These are phyloP conservation scores for Cricetomys ansorgei DNA, from an alignment of 2,113 vertebrate genomes.

Conservation along the genomic window DNA sequence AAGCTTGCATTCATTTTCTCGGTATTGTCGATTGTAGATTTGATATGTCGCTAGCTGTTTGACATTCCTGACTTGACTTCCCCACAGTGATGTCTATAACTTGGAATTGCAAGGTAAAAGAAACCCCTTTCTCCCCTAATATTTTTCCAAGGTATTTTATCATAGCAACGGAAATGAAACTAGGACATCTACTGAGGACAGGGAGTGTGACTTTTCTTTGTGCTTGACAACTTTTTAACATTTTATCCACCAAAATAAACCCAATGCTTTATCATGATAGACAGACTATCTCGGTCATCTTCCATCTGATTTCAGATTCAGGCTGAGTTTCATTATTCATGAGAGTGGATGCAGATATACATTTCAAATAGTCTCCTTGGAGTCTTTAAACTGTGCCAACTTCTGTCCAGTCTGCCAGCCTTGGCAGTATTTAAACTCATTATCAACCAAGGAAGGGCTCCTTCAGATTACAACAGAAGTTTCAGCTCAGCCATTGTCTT, in stretches of 20 bases:
- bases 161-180: not conserved
- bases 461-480: not conserved
- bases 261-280: not conserved
- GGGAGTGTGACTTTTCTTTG: not conserved
- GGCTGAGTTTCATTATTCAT: constrained; percentile 22
- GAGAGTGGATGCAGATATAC: not conserved
- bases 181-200: not conserved
- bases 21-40: not conserved
- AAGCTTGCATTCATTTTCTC: not conserved
- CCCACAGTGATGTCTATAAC: too few relatives aligned
- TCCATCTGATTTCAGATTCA: constrained; percentile 12
- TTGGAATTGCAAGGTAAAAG: not conserved
- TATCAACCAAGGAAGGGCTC: not conserved
- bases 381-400: not conserved
- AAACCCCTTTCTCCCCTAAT: too few relatives aligned
- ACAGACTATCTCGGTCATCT: not conserved
- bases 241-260: not conserved
- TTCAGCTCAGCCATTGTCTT: not conserved
- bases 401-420: not conserved
- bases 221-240: not conserved
- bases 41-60: not conserved
- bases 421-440: not conserved
- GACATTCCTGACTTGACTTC: not conserved
- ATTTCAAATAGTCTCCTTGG: constrained; percentile 8
- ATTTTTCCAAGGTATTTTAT: not conserved